Evolutionary conservation across 2,797 vertebrate species (phyloP), one percentile per base, ranked within the genome.

Genomic region (Apodemus agrarius): DNA sequence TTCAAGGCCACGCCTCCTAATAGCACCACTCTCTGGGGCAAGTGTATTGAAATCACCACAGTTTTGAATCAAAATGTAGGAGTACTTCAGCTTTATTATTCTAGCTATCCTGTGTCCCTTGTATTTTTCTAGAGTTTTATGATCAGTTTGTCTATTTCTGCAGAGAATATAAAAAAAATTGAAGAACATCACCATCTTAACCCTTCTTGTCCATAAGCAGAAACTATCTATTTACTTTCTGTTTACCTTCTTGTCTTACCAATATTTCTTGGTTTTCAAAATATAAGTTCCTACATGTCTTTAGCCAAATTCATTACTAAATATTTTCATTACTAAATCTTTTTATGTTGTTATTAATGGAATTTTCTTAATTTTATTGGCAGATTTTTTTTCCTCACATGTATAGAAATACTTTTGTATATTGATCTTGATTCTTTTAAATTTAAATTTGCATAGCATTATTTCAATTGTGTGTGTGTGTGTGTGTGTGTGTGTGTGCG

Each of bases 301-400:
- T 92, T 49, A 43, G 87, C 40, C 90, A 96, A 90, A 84, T 91
- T 92, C 83, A 90, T 89, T 67, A 14, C 9, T 95, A 82, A 90
- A n/a, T 93, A 83, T 89, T 91, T 91, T 86, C 19, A 69, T 96
- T n/a, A n/a, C n/a, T n/a, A n/a, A n/a, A n/a, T 91, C 37, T 65
- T 92, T 94, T 69, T n/a, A 91, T 94, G 63, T 24, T 82, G 83
- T 72, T 94, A 3, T 78, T 85, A 89, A 85, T 85, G 6, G 9
- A 91, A 93, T 61, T 83, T 93, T 93, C 19, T 57, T 69, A 90
- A 92, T 89, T 90, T 96, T 46, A 93, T 34, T 85, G 90, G 74
- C 46, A 96, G 43, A 87, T 86, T 93, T 76, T 72, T 72, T 43
- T 29, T 82, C 65, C 76, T 84, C 34, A 12, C 65, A 72, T 84